These are phyloP conservation scores for Crotalus tigris DNA, from an alignment of 2,113 vertebrate species.

Conservation along the genomic window DNA sequence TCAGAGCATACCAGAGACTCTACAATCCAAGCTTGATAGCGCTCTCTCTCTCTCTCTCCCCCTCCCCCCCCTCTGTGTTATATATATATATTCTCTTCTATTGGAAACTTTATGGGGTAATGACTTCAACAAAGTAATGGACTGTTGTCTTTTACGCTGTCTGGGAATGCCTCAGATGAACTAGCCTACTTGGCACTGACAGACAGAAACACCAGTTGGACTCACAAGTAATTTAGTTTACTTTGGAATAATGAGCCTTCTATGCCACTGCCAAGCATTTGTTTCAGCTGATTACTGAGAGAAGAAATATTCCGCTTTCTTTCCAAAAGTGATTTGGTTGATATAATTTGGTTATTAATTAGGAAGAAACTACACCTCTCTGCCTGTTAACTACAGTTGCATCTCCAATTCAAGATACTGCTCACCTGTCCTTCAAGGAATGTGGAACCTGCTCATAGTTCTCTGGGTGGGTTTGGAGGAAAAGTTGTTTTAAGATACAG, in stretches of 20 bases:
- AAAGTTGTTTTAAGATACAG: neutral
- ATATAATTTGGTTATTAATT: neutral
- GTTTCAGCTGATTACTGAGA: neutral
- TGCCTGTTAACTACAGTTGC: neutral
- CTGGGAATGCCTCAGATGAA: neutral
- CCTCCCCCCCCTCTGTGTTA: no score
- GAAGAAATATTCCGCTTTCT: neutral
- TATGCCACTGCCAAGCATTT: neutral
- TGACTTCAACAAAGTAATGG: neutral
- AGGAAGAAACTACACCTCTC: neutral
- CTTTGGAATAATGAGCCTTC: neutral
- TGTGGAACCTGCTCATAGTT: neutral
- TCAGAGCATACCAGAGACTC: no score
- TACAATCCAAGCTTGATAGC: no score
- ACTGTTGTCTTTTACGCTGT: neutral
- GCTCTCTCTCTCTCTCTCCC: no score
- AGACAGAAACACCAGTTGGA: neutral
- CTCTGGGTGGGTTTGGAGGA: neutral
- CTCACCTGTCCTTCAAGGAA: neutral
- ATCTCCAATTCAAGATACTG: neutral
- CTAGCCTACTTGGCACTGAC: neutral
- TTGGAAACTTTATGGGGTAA: neutral
- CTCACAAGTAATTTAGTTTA: neutral
- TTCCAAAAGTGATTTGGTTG: neutral
- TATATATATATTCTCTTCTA: neutral